A percentile compares a stretch with the other conserved stretches of the same genome.
phyloP scores from a whole-genome alignment of 2,113 vertebrate species.

The Epinephelus lanceolatus region DNA sequence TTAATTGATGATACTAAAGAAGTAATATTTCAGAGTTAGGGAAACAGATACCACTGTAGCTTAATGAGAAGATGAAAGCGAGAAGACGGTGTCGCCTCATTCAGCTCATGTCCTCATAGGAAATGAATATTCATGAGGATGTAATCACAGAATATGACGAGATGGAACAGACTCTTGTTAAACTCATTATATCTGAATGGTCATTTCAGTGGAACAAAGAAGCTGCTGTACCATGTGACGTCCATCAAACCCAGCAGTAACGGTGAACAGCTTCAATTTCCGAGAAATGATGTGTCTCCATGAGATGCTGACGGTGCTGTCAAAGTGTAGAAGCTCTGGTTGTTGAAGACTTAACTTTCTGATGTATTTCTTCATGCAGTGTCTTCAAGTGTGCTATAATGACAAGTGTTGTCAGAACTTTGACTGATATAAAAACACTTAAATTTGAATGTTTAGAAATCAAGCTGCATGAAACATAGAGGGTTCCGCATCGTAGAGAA shows the following conservation, averaged over 20 bases:
- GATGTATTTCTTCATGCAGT: neutral
- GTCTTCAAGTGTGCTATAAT: neutral
- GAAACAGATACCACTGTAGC: slow-evolving; percentile 20
- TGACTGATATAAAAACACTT: neutral
- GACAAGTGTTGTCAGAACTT: neutral
- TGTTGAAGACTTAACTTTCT: neutral
- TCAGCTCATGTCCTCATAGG: slow-evolving; percentile 23
- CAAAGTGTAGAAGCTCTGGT: neutral
- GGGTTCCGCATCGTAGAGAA: neutral
- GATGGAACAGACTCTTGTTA: slow-evolving; percentile 28
- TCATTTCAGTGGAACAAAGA: slow-evolving; percentile 23
- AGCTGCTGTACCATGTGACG: neutral
- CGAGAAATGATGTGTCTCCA: neutral
- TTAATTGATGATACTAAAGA: slow-evolving; percentile 42
- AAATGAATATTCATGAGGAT: slow-evolving; percentile 68
- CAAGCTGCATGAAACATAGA: neutral
- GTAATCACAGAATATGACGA: slow-evolving; percentile 44
- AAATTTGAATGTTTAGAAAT: neutral
- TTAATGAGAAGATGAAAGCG: slow-evolving; percentile 52
- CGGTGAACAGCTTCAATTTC: neutral
- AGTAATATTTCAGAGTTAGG: slow-evolving; percentile 41
- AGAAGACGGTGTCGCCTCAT: slow-evolving; percentile 14
- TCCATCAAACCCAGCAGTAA: neutral
- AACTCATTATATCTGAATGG: slow-evolving; percentile 22
- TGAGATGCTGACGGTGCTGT: neutral